Base-by-base conservation (phyloP, 2,113 vertebrate genomes). In the Ginglymostoma cirratum region DNA sequence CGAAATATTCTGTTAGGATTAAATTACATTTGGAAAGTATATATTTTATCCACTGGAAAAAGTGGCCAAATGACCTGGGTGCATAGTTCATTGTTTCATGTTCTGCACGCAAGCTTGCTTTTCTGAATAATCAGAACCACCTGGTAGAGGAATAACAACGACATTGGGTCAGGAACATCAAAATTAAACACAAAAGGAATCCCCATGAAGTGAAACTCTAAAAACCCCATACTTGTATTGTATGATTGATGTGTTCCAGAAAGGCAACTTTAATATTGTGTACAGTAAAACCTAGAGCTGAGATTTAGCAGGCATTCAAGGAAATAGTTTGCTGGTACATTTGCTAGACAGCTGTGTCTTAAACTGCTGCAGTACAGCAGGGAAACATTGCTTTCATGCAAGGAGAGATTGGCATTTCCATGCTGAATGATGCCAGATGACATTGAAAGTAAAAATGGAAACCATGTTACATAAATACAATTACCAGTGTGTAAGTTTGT, bases 51-150 rank as follows among this genome's bases (percentile, higher is more conserved):
- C 96, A 93, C 96, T 97, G 97, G 86, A 27, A 97, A 96, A 97
- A 97, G 96, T 96, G 96, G 69, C 97, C 66, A 48, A 96, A 97
- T 96, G 96, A 70, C 96, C 97, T 97, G 97, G 97, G 96, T 69
- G 45, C 96, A 97, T 96, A 94, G 70, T 97, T 98, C 97, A 97
- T 97, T 98, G 97, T 97, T 98, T 96, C 96, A 97, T 96, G 96
- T 97, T 98, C 97, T 97, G 96, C 97, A 97, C 0, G 76, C 96
- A 97, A 97, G 96, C 92, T 96, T 98, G 97, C 96, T 97, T 97
- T 97, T 96, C 96, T 97, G 97, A 97, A 97, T 98, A 98, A 98
- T 97, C 97, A 97, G 97, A 97, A 97, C 97, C 97, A 98, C 96
- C 96, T 97, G 97, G 96, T 96, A 95, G 96, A 97, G 97, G 96